Conservation (phyloP, 1,140 invertebrate genomes). For the Anthonomus grandis region DNA sequence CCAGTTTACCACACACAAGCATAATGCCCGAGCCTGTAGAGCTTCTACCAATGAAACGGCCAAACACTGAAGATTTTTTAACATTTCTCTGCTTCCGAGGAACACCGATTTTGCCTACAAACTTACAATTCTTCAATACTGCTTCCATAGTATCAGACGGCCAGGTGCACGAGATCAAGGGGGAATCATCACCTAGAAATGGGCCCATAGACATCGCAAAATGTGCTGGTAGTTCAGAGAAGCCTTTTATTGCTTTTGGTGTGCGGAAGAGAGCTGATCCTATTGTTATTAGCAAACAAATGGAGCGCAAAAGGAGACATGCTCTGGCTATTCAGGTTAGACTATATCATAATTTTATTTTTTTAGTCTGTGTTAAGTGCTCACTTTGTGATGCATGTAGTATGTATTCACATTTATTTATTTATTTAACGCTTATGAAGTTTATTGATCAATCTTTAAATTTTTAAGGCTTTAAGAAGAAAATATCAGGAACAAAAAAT, state of each 20-base stretch:
- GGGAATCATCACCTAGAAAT: constrained; percentile 37
- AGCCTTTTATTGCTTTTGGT: constrained; percentile 53
- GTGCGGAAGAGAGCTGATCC: constrained; percentile 55
- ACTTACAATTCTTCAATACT: constrained; percentile 70
- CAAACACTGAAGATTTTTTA: constrained; percentile 87
- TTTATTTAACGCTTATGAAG: background rate
- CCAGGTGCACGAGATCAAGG: constrained; percentile 39
- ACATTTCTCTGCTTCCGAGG: constrained; percentile 86
- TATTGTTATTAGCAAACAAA: constrained; percentile 46
- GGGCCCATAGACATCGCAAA: constrained; percentile 42
- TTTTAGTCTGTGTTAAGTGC: background rate
- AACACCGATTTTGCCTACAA: constrained; percentile 68
- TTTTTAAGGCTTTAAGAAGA: constrained; percentile 56
- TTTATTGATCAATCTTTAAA: background rate
- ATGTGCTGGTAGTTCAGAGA: constrained; percentile 38
- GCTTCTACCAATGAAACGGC: constrained; percentile 64
- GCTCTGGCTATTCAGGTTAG: constrained; percentile 49
- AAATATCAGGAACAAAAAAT: constrained; percentile 65
- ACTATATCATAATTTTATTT: background rate
- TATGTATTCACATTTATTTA: no score
- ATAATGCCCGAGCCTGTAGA: constrained; percentile 52
- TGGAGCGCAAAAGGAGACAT: constrained; percentile 47
- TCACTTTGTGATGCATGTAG: background rate
- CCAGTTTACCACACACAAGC: constrained; percentile 45
- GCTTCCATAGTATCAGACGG: constrained; percentile 42